Evolutionary conservation across 2,888 invertebrate genomes (phyloP).

Genomic region (Peribatodes rhomboidaria): DNA sequence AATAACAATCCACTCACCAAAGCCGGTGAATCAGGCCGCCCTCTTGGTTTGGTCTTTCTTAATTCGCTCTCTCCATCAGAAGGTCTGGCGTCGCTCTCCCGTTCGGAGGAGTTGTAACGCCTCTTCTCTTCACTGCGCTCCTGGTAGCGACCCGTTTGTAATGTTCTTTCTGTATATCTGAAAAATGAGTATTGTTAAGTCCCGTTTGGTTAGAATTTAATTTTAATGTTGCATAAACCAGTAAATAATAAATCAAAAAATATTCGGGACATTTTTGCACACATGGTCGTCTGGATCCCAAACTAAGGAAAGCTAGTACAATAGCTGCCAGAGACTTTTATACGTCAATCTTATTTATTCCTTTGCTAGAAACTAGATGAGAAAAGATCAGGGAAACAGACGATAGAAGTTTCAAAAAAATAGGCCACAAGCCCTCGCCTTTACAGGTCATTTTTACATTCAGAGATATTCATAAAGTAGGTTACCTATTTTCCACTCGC

Average conservation of each 20-base stretch:
- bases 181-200: conserved; percentile 1
- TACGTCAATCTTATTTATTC: neutral
- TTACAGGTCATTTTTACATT: too few species aligned
- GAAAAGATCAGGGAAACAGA: too few species aligned
- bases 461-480: neutral
- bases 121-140: conserved; percentile 77
- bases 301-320: too few species aligned
- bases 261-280: too few species aligned
- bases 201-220: too few species aligned
- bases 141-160: conserved; percentile 67
- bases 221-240: too few species aligned
- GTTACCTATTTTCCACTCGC: conserved; percentile 54
- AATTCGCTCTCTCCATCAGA: conserved; percentile 74
- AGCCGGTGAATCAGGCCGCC: conserved; percentile 79
- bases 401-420: too few species aligned
- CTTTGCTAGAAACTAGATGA: neutral
- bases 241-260: too few species aligned
- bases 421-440: too few species aligned
- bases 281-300: too few species aligned
- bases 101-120: conserved; percentile 86
- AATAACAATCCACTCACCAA: conserved; percentile 70
- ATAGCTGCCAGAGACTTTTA: too few species aligned
- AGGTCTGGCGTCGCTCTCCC: conserved; percentile 76
- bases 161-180: conserved; percentile 62
- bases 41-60: conserved; percentile 68